Evolutionary conservation across 2,888 invertebrate species (phyloP).

Genomic region (Hirtodrosophila cameraria): DNA sequence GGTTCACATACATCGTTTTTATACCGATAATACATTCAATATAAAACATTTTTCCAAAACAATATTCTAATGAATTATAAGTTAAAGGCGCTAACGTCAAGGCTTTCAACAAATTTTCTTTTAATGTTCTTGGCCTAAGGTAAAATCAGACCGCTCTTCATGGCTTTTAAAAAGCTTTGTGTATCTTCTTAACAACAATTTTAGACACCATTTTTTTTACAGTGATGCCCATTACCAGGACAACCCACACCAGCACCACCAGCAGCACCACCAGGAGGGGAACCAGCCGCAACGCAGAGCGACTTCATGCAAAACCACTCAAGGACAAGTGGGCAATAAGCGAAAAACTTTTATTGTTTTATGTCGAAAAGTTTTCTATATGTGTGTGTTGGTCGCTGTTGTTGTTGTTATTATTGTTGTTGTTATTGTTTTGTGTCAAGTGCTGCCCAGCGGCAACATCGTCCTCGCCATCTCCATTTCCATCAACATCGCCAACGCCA

Average conservation of each 20-base stretch:
- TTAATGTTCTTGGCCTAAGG: too few relatives aligned
- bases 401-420: too few relatives aligned
- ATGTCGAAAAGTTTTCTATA: slow-evolving; percentile 64
- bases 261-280: neutral
- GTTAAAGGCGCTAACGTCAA: too few relatives aligned
- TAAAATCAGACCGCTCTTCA: too few relatives aligned
- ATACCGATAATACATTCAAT: too few relatives aligned
- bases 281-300: slow-evolving; percentile 13
- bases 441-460: slow-evolving; percentile 26
- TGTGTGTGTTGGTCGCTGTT: slow-evolving; percentile 25
- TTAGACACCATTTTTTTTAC: too few relatives aligned
- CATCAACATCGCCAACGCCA: slow-evolving; percentile 20
- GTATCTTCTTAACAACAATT: too few relatives aligned
- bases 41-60: too few relatives aligned
- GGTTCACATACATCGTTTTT: too few relatives aligned
- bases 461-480: slow-evolving; percentile 12
- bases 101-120: too few relatives aligned
- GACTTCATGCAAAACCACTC: slow-evolving; percentile 76
- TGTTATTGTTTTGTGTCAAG: slow-evolving; percentile 50
- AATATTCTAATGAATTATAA: too few relatives aligned
- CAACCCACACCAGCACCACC: slow-evolving; percentile 1
- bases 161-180: too few relatives aligned
- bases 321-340: slow-evolving; percentile 80
- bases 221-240: neutral
- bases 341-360: slow-evolving; percentile 80